phyloP scores from a whole-genome alignment of 1,140 invertebrate species.

The Lethrus apterus region DNA sequence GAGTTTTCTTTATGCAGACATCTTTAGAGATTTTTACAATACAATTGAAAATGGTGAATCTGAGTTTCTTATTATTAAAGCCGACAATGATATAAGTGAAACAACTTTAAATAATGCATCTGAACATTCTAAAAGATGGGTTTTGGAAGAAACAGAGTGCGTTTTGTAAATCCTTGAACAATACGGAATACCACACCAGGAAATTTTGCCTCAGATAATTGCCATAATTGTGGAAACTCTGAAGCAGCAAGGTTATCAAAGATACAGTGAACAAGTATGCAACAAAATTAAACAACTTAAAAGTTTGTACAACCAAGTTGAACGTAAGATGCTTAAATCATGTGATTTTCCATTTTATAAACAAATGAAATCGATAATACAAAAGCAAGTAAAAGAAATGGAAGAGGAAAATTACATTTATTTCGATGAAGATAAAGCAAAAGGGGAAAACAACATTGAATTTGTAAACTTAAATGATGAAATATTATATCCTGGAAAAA shows the following conservation, averaged over 20 bases:
- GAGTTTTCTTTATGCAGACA: too few relatives aligned
- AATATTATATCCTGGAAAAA: background rate
- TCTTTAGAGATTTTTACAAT: too few relatives aligned
- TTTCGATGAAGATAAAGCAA: background rate
- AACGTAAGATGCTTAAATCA: background rate
- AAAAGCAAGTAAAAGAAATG: background rate
- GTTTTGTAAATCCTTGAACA: constrained; percentile 5
- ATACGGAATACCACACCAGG: constrained; percentile 2
- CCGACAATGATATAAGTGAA: too few relatives aligned
- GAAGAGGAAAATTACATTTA: background rate
- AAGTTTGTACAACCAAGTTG: constrained; percentile 8
- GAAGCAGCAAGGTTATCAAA: constrained; percentile 3
- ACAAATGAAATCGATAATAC: constrained; percentile 3
- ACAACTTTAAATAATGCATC: too few relatives aligned
- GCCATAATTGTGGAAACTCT: constrained; percentile 1
- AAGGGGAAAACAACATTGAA: background rate
- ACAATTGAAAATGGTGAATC: too few relatives aligned
- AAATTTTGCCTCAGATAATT: background rate
- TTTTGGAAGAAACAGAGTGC: constrained; percentile 11
- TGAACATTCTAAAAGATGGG: too few relatives aligned
- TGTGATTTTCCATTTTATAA: constrained; percentile 7
- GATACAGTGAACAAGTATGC: constrained; percentile 2
- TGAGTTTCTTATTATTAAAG: too few relatives aligned
- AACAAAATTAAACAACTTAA: constrained; percentile 5
- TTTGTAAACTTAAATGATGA: too few relatives aligned